phyloP scores from a whole-genome alignment of 2,888 invertebrate species.

The Drosophila paranaensis region DNA sequence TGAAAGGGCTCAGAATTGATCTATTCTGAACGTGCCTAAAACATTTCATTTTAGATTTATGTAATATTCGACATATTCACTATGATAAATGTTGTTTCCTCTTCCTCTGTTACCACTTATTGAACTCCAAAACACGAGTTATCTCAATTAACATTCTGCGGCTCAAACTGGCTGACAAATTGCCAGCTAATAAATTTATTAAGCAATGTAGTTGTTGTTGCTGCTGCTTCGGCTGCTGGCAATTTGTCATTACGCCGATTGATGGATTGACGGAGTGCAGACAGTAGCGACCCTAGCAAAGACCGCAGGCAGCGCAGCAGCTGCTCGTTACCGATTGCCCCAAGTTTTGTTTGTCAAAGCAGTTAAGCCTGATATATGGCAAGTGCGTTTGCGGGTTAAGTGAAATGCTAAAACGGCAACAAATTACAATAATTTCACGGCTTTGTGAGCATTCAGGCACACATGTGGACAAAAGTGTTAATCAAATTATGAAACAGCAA shows the following conservation, averaged over 20 bases:
- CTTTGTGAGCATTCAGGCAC: conserved; percentile 44
- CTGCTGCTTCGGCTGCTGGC: conserved; percentile 11
- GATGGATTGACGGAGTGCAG: conserved; percentile 45
- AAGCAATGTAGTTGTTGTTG: conserved; percentile 13
- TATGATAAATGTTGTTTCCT: conserved; percentile 14
- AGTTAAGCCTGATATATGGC: conserved; percentile 60
- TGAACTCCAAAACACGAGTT: not conserved
- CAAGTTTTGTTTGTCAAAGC: conserved; percentile 43
- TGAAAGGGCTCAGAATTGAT: too few relatives aligned
- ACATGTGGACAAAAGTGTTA: conserved; percentile 61
- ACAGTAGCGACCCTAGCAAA: conserved; percentile 38
- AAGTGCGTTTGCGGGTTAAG: conserved; percentile 49
- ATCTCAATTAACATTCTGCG: conserved; percentile 19
- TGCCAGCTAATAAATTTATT: conserved; percentile 37
- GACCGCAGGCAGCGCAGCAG: conserved; percentile 7
- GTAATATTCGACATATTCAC: not conserved
- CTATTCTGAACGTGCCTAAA: too few relatives aligned
- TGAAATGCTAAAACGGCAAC: conserved; percentile 48
- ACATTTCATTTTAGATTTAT: too few relatives aligned
- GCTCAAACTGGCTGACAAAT: conserved; percentile 26
- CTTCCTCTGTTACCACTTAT: not conserved
- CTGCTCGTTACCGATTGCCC: conserved; percentile 20
- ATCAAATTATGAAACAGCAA: conserved; percentile 72
- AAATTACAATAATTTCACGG: conserved; percentile 75
- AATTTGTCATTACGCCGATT: conserved; percentile 31